Evolutionary conservation across 2,888 invertebrate genomes (phyloP).

Genomic region (Cheilosia vulpina): DNA sequence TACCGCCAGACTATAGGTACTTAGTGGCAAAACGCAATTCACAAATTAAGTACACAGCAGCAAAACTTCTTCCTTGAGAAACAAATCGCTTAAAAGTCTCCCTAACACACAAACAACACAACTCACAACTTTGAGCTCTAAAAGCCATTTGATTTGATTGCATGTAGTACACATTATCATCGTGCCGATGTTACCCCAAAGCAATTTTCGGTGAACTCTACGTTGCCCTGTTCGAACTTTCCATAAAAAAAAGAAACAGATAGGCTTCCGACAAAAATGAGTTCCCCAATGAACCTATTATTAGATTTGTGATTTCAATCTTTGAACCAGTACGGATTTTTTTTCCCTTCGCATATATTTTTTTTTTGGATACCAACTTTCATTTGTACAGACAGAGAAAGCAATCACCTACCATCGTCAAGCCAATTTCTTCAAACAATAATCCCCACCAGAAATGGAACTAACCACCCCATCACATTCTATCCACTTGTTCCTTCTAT

Average conservation of each 20-base stretch:
- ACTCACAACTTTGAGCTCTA: background rate
- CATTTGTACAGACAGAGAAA: constrained; percentile 42
- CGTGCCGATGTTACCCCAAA: constrained; percentile 15
- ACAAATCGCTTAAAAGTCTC: no score
- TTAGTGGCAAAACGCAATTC: no score
- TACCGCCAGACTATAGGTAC: no score
- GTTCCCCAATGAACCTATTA: constrained; percentile 44
- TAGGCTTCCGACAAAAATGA: constrained; percentile 6
- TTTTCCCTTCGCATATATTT: constrained; percentile 18
- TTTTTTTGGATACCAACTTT: constrained; percentile 19
- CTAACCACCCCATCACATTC: constrained; percentile 41
- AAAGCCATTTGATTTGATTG: constrained; percentile 60
- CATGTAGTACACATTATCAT: constrained; percentile 44
- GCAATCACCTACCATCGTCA: constrained; percentile 61
- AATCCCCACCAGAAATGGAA: constrained; percentile 29
- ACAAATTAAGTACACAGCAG: no score
- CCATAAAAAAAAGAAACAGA: constrained; percentile 23
- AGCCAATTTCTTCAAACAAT: constrained; percentile 68
- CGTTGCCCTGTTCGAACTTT: constrained; percentile 35
- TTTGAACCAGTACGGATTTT: constrained; percentile 23
- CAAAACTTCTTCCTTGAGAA: no score
- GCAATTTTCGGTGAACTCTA: constrained; percentile 47
- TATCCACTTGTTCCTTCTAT: constrained; percentile 58
- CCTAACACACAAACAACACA: no score
- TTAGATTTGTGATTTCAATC: constrained; percentile 70